Base-by-base conservation (phyloP, 2,797 vertebrate species). In the Myotis myotis region DNA sequence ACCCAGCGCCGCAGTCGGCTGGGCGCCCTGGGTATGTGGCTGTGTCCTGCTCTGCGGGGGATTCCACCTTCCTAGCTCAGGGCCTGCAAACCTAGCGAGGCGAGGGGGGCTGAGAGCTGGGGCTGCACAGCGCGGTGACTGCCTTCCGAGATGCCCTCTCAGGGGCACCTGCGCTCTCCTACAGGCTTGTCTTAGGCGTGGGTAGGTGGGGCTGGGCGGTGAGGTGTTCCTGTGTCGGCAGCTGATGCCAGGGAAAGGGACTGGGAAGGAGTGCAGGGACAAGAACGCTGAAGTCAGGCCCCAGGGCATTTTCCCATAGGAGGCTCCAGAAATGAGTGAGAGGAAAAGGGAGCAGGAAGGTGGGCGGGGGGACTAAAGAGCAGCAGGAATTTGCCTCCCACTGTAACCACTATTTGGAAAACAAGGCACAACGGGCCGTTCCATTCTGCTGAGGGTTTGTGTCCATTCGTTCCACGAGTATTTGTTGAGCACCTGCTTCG, bases 391-490 rank as follows among this genome's bases (percentile, higher is more conserved):
- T n/a, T 44, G 38, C 11, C 17, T 19, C 6, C 88, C 19, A 15
- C 9, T 4, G 0, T 44, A 68, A 68, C 38, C 19, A 9, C 66
- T 33, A 0, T 7, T 17, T 12, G 23, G 91, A 51, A n/a, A 66
- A 47, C 15, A 76, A 55, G 62, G 8, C 49, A 55, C 10, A 10
- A 9, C 1, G 0, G 4, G 68, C 19, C 1, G 0, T 23, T 44
- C 23, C 22, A 0, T 64, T 49, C 78, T 70, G 72, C 72, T 0
- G n/a, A 20, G 41, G n/a, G 41, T 22, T 25, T 64, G 41, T 19
- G 79, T 74, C 62, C 36, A 0, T 30, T 66, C 41, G 12, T 20
- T 44, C 66, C 47, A 41, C 76, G 51, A 55, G 70, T 92, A 72
- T 75, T 93, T 86, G 22, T 38, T 5, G 17, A 57, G 64, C 22